These are phyloP conservation scores for Hippolais icterina DNA, from an alignment of 2,113 vertebrate species.

Conservation along the genomic window DNA sequence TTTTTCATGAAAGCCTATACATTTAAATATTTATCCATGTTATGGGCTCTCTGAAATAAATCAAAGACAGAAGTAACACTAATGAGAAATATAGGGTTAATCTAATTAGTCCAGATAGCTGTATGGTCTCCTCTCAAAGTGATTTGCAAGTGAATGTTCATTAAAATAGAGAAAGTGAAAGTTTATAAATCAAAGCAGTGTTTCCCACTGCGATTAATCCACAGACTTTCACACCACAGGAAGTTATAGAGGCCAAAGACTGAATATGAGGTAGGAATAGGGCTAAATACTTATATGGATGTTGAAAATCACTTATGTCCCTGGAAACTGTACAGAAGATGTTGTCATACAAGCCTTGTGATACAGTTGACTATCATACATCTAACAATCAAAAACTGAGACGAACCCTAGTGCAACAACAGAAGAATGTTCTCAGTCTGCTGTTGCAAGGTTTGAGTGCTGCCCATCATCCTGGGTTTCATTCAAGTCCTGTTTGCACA, in stretches of 20 bases:
- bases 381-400: neutral
- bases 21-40: neutral
- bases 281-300: neutral
- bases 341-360: neutral
- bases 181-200: neutral
- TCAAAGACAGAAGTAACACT: neutral
- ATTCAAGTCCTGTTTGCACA: accelerated
- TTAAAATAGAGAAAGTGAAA: neutral
- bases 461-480: neutral
- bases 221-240: neutral
- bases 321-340: neutral
- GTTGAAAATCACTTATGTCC: neutral
- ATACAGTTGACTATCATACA: neutral
- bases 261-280: neutral
- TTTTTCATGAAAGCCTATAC: neutral
- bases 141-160: neutral
- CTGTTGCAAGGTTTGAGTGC: neutral
- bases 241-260: neutral
- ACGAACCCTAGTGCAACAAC: neutral
- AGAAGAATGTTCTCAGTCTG: neutral
- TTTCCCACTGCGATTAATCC: neutral
- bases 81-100: neutral
- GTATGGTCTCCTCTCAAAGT: neutral
- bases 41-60: neutral
- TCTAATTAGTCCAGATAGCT: neutral